These are phyloP conservation scores for Pollenia labialis DNA, from an alignment of 2,888 invertebrate species.

Conservation along the genomic window DNA sequence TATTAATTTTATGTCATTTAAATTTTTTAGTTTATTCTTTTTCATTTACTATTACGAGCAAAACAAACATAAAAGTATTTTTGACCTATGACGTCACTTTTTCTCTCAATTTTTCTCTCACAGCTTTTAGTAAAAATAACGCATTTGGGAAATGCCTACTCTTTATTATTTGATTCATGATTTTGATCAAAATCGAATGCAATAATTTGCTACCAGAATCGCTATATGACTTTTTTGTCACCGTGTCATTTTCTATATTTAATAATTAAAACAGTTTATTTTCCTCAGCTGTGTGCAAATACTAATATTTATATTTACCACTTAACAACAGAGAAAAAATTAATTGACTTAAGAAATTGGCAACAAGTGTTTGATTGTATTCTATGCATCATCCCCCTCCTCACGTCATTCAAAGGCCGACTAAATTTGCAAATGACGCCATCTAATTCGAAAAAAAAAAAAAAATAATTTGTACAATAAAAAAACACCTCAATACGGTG, in stretches of 20 bases:
- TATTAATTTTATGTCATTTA: too few relatives aligned
- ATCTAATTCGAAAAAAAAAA: constrained; percentile 19
- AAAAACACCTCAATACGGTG: constrained; percentile 25
- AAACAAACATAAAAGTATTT: too few relatives aligned
- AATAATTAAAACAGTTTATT: not conserved
- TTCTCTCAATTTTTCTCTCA: too few relatives aligned
- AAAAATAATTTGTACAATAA: constrained; percentile 22
- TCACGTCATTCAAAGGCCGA: constrained; percentile 22
- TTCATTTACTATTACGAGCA: too few relatives aligned
- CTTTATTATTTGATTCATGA: too few relatives aligned
- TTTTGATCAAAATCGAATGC: too few relatives aligned
- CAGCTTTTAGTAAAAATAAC: too few relatives aligned
- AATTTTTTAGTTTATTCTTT: too few relatives aligned
- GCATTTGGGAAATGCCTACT: too few relatives aligned
- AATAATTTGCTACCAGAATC: too few relatives aligned
- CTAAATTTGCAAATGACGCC: constrained; percentile 63
- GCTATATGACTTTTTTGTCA: too few relatives aligned
- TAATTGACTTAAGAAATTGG: constrained; percentile 48
- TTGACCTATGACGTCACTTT: too few relatives aligned
- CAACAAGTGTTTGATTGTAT: constrained; percentile 47
- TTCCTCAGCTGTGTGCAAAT: not conserved
- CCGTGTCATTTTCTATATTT: not conserved
- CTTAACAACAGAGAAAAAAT: constrained; percentile 19
- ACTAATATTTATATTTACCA: constrained; percentile 29
- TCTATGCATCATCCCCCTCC: not conserved